A percentile compares a stretch with the other conserved stretches of the same genome.
These are phyloP conservation scores for Phlogophora meticulosa DNA, from an alignment of 2,888 invertebrate genomes.

Conservation along the genomic window DNA sequence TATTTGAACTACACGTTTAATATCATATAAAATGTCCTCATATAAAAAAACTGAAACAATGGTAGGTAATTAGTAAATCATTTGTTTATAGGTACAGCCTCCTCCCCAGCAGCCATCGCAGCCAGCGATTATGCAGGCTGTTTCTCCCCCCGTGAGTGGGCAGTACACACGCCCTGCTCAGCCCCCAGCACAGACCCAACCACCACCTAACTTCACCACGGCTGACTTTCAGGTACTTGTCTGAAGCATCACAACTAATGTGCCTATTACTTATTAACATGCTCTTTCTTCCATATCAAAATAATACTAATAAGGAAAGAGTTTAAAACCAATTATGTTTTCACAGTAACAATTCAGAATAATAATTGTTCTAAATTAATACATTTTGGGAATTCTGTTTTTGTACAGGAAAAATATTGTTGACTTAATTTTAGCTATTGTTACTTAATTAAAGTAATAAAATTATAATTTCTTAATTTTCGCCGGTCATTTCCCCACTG, in stretches of 20 bases:
- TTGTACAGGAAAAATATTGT: neutral
- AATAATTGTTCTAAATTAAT: neutral
- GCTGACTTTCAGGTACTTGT: conserved; percentile 94
- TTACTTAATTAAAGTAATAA: neutral
- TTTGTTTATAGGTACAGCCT: conserved; percentile 55
- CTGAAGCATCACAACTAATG: neutral
- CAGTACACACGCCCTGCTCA: conserved; percentile 93
- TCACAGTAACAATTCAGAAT: neutral
- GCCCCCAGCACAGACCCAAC: conserved; percentile 88
- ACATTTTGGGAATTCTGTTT: neutral
- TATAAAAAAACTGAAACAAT: neutral
- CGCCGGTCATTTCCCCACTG: neutral
- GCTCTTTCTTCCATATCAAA: neutral
- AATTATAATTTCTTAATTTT: neutral
- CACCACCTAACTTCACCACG: conserved; percentile 92
- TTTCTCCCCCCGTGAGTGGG: conserved; percentile 90
- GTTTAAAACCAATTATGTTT: neutral
- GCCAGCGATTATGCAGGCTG: conserved; percentile 96
- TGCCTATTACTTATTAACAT: no score
- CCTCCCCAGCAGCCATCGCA: conserved; percentile 89
- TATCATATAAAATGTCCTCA: neutral
- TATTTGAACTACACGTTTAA: neutral
- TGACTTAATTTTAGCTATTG: neutral
- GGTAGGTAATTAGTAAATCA: neutral
- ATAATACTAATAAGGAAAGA: no score